A percentile compares a stretch with the other conserved stretches of the same genome.
These are phyloP conservation scores for Acanthaster planci DNA, from an alignment of 35 echinoderm and acorn worm species.

Conservation along the genomic window DNA sequence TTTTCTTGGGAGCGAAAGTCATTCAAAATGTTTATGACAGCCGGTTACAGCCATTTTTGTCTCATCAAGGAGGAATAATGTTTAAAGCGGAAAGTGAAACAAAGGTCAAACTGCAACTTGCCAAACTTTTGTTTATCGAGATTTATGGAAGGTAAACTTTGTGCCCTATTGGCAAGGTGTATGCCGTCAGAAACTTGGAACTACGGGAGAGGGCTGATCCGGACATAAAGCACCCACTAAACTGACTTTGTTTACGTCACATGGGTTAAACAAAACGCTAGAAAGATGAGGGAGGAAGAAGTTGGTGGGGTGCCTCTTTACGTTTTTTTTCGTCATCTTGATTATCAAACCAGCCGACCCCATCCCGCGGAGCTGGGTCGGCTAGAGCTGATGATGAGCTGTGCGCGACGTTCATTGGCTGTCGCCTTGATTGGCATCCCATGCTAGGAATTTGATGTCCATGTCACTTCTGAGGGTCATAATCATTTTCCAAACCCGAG, in stretches of 20 bases:
- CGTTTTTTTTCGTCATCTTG: not conserved
- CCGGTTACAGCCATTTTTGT: too few species aligned
- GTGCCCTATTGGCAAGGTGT: not conserved
- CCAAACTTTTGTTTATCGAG: too few species aligned
- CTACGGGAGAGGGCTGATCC: not conserved
- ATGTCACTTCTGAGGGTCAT: slow-evolving; percentile 6
- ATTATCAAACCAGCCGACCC: too few species aligned
- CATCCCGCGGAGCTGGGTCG: too few species aligned
- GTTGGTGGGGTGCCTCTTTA: not conserved
- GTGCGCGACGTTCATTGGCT: not conserved
- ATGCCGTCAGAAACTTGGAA: not conserved
- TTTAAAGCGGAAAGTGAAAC: too few species aligned
- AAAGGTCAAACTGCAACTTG: too few species aligned
- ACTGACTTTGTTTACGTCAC: slow-evolving; percentile 13
- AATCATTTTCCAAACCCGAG: not conserved
- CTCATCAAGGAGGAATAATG: too few species aligned
- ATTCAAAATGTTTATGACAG: too few species aligned
- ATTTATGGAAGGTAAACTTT: too few species aligned
- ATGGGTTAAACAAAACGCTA: not conserved
- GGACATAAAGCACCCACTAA: not conserved
- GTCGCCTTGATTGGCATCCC: not conserved
- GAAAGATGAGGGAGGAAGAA: too few species aligned
- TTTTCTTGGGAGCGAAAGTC: too few species aligned
- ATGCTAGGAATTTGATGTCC: slow-evolving; percentile 25
- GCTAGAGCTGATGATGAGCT: not conserved